Base-by-base conservation (phyloP, 2,113 vertebrate genomes). In the Protomyctophum bolini region DNA sequence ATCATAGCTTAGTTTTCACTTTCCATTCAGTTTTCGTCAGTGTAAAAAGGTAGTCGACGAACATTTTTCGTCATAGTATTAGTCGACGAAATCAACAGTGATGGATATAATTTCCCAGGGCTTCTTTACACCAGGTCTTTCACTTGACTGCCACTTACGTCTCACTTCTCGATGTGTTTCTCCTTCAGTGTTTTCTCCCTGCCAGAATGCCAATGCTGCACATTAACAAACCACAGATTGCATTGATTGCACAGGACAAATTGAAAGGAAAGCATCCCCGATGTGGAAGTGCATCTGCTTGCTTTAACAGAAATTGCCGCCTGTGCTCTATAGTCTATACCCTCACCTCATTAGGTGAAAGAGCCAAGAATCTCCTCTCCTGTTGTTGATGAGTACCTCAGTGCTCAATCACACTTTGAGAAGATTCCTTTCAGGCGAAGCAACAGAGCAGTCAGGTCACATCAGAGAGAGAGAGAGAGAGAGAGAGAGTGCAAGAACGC, bases 211-310 rank as follows among this genome's bases (percentile, higher is more conserved):
- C 74, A 69, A 63, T 70, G 80, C 74, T 63, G 79, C 81, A 85
- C 71, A 87, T 87, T 82, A 86, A 79, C 79, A 77, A 87, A 84
- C 21, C 76, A 87, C 83, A 86, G 83, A 87, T 83, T 87, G 84
- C 88, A 88, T 84, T 83, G 88, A 89, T 91, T 90, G 89, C 73
- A n/a, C 62, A 41, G 54, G 65, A 81, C 88, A 90, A 90, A 90
- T 90, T 91, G 88, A 91, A 91, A 89, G 83, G 80, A 88, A 80
- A 89, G 87, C 78, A 63, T 86, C 77, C 82, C 81, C 60, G 70
- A 73, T 80, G 77, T 15, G 3, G 71, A 68, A 49, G 72, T 72
- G 66, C 86, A 85, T 86, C 85, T 90, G 89, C 85, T 87, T 83
- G 76, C 79, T 77, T 80, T 69, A 82, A 80, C 82, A 88, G 77